Conservation (phyloP, 2,113 vertebrate species). For the Seriola dumerili region DNA sequence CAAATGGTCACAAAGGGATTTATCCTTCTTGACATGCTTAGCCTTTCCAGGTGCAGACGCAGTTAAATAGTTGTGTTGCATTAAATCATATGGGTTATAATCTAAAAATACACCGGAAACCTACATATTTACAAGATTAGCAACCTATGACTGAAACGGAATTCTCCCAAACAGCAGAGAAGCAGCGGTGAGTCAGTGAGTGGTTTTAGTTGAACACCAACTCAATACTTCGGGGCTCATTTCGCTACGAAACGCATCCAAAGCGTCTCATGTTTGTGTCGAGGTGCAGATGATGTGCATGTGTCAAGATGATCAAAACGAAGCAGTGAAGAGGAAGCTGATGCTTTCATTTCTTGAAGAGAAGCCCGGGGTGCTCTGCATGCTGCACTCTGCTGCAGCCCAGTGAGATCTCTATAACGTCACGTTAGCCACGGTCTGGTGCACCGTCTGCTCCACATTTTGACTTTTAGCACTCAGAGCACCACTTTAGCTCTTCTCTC, state of each 20-base stretch:
- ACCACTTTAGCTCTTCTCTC: constrained; percentile 25
- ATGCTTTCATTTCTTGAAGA: constrained; percentile 19
- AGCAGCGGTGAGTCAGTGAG: constrained; percentile 12
- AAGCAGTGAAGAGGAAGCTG: constrained; percentile 41
- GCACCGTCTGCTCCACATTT: constrained; percentile 60
- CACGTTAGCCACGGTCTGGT: constrained; percentile 62
- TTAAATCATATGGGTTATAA: neutral
- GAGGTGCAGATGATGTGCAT: neutral
- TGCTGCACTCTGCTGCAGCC: constrained; percentile 44
- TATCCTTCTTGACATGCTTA: neutral
- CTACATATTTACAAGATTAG: neutral
- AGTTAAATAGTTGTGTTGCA: neutral
- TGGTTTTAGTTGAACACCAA: constrained; percentile 6
- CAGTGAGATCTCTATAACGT: constrained; percentile 45
- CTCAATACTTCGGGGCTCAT: neutral
- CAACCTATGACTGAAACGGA: neutral
- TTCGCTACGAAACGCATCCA: neutral
- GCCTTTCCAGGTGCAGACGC: neutral
- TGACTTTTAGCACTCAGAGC: constrained; percentile 23
- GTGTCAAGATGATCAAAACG: constrained; percentile 34
- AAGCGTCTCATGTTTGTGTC: neutral
- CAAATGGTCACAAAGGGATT: neutral
- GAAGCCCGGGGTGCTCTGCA: constrained; percentile 28
- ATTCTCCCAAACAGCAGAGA: neutral
- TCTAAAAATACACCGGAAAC: neutral